Conservation (phyloP, 37 sponge, comb jelly and placozoan species). For the Hexactinellida sp. region DNA sequence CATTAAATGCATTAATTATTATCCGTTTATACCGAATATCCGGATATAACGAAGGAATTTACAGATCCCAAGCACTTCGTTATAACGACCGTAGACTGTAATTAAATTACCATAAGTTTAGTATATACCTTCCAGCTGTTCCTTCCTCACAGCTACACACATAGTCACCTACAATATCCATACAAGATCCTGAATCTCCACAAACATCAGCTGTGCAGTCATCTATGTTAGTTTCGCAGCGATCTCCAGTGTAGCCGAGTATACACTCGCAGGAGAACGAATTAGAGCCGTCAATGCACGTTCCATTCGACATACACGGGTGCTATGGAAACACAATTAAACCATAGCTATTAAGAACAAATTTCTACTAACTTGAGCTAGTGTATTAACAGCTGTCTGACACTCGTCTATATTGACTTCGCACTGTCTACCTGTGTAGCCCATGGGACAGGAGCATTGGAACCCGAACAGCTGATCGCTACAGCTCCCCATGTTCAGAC, state of each 20-base stretch:
- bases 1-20: too few relatives aligned
- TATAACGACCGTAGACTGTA: too few relatives aligned
- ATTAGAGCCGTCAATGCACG: constrained; percentile 12
- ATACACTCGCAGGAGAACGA: constrained; percentile 34
- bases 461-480: neutral
- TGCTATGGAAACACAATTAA: neutral
- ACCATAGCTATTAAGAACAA: neutral
- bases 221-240: constrained; percentile 35
- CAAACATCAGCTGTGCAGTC: constrained; percentile 31
- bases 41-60: too few relatives aligned
- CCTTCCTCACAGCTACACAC: constrained; percentile 21
- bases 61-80: too few relatives aligned
- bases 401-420: constrained; percentile 25
- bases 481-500: neutral
- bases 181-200: constrained; percentile 13
- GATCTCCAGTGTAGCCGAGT: constrained; percentile 34
- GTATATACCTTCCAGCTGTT: neutral
- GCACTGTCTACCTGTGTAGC: constrained; percentile 24
- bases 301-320: constrained; percentile 1
- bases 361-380: neutral
- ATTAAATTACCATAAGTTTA: neutral
- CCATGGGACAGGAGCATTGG: constrained; percentile 13
- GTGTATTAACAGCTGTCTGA: neutral
- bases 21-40: too few relatives aligned
- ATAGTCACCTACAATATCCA: constrained; percentile 17